These are phyloP conservation scores for Achroia grisella DNA, from an alignment of 1,140 invertebrate species.

Conservation along the genomic window DNA sequence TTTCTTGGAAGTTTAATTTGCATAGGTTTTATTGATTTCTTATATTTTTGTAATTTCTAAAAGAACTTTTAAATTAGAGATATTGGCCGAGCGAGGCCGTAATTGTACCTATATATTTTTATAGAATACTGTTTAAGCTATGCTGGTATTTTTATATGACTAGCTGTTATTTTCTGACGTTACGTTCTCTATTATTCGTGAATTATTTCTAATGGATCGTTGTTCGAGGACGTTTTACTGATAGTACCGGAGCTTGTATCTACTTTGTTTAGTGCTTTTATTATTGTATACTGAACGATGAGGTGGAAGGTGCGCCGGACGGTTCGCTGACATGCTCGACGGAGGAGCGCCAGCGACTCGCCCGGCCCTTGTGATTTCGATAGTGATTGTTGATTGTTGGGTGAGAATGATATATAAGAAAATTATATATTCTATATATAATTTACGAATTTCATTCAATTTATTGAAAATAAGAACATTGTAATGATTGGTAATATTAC, in stretches of 20 bases:
- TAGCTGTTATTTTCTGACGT: conserved; percentile 44
- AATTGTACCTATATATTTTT: conserved; percentile 71
- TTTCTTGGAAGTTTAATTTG: conserved; percentile 38
- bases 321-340: conserved; percentile 15
- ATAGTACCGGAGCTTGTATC: conserved; percentile 10
- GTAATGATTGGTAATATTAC: conserved; percentile 73
- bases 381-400: conserved; percentile 70
- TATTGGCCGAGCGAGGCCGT: conserved; percentile 60
- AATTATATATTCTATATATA: conserved; percentile 70
- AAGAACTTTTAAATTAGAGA: conserved; percentile 61
- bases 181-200: conserved; percentile 45
- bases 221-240: conserved; percentile 16
- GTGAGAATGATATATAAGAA: conserved; percentile 60
- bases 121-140: conserved; percentile 67
- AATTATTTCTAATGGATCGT: conserved; percentile 35
- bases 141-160: conserved; percentile 69
- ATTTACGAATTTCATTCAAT: conserved; percentile 69
- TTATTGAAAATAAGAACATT: conserved; percentile 70
- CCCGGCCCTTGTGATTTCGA: conserved; percentile 43
- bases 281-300: conserved; percentile 8
- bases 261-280: conserved; percentile 20
- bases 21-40: conserved; percentile 48
- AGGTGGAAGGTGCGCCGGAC: conserved; percentile 3
- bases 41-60: conserved; percentile 61
- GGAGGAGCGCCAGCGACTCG: conserved; percentile 6